These are phyloP conservation scores for Glossosoma conforme DNA, from an alignment of 1,140 invertebrate genomes.

Conservation along the genomic window DNA sequence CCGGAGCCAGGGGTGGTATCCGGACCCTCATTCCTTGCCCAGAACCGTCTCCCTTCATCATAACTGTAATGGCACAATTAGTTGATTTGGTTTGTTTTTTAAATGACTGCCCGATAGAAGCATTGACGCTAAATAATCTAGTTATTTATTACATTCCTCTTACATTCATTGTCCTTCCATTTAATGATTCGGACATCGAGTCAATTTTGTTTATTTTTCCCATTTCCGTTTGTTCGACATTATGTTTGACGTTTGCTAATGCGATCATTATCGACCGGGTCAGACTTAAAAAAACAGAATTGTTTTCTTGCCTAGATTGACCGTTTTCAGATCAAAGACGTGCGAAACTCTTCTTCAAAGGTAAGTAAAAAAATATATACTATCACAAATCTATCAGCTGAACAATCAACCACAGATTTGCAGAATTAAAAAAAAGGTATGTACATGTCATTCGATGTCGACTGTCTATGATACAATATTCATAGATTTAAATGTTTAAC, in stretches of 20 bases:
- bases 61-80: conserved; percentile 19
- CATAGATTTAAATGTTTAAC: too few relatives aligned
- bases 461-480: too few relatives aligned
- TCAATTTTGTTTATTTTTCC: conserved; percentile 2
- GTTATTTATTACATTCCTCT: too few relatives aligned
- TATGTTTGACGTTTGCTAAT: conserved; percentile 8
- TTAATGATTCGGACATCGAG: too few relatives aligned
- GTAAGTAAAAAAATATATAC: too few relatives aligned
- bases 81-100: conserved; percentile 15
- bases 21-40: background rate
- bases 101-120: conserved; percentile 28
- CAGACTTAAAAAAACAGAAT: background rate
- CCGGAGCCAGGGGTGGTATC: background rate
- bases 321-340: conserved; percentile 8
- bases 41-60: background rate
- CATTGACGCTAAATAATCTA: conserved; percentile 19
- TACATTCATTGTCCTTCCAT: too few relatives aligned
- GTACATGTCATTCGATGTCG: too few relatives aligned
- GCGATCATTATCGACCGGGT: conserved; percentile 1
- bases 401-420: too few relatives aligned
- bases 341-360: too few relatives aligned
- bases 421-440: too few relatives aligned
- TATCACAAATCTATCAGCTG: too few relatives aligned
- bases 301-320: conserved; percentile 9
- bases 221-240: conserved; percentile 4